These are phyloP conservation scores for Sinocyclocheilus anophthalmus DNA, from an alignment of 2,113 vertebrate genomes.

Conservation along the genomic window DNA sequence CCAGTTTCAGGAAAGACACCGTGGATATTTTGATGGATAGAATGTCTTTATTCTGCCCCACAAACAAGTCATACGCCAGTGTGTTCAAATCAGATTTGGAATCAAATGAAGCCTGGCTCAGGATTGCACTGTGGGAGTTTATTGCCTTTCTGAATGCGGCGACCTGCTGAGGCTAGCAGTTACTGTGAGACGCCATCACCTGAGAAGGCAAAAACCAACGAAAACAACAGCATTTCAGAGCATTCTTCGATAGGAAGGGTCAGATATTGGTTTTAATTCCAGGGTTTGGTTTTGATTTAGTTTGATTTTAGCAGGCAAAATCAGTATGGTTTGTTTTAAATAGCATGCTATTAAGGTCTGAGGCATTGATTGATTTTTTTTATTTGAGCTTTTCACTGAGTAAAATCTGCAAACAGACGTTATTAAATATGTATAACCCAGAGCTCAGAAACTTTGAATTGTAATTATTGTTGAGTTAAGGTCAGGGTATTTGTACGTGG, in stretches of 20 bases:
- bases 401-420: background rate
- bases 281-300: background rate
- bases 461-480: constrained; percentile 46
- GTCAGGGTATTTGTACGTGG: constrained; percentile 45
- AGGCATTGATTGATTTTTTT: background rate
- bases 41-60: constrained; percentile 42
- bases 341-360: background rate
- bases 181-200: background rate
- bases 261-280: background rate
- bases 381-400: background rate
- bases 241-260: background rate
- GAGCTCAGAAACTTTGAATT: constrained; percentile 25
- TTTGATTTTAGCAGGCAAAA: background rate
- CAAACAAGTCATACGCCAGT: constrained; percentile 43
- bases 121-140: constrained; percentile 43
- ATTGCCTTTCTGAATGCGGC: constrained; percentile 39
- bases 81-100: constrained; percentile 55
- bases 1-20: constrained; percentile 46
- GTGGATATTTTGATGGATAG: constrained; percentile 39
- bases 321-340: background rate
- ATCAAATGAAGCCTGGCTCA: constrained; percentile 38
- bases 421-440: constrained; percentile 30
- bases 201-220: background rate
- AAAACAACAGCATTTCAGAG: constrained; percentile 7
- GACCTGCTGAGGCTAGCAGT: constrained; percentile 40